These are phyloP conservation scores for Crotophaga sulcirostris DNA, from an alignment of 2,113 vertebrate genomes.

Conservation along the genomic window DNA sequence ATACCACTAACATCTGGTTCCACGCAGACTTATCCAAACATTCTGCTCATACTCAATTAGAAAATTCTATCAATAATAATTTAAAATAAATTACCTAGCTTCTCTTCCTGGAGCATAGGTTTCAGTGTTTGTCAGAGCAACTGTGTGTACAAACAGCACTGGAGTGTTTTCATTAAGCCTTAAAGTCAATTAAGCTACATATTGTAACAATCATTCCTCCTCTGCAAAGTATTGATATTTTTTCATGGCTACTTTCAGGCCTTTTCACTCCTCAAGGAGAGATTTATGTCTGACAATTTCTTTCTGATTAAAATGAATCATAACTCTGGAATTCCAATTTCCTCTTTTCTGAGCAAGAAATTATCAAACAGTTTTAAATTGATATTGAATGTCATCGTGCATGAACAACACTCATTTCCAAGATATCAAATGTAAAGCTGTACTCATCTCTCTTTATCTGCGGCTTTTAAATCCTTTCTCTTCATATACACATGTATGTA, in stretches of 20 bases:
- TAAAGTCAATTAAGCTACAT: conserved; percentile 93
- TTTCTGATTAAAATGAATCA: conserved; percentile 88
- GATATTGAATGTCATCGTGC: conserved; percentile 33
- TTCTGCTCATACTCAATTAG: conserved; percentile 64
- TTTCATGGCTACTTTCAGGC: conserved; percentile 81
- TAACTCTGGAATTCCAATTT: conserved; percentile 82
- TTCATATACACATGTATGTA: neutral
- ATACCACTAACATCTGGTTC: conserved; percentile 60
- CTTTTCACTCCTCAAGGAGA: conserved; percentile 81
- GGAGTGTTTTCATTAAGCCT: conserved; percentile 89
- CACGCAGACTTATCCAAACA: conserved; percentile 38
- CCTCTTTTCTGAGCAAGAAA: conserved; percentile 77
- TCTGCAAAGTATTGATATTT: conserved; percentile 92
- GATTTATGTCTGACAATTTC: conserved; percentile 86
- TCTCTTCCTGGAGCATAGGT: conserved; percentile 35
- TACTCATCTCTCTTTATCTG: conserved; percentile 20
- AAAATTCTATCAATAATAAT: conserved; percentile 71
- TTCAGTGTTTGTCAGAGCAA: conserved; percentile 68
- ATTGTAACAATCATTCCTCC: conserved; percentile 91
- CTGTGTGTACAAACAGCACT: conserved; percentile 75
- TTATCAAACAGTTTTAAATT: conserved; percentile 69
- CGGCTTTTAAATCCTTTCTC: neutral
- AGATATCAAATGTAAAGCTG: neutral
- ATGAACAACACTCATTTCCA: neutral
- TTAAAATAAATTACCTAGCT: conserved; percentile 57